Evolutionary conservation across 2,113 vertebrate genomes (phyloP).

Genomic region (Cynocephalus volans): DNA sequence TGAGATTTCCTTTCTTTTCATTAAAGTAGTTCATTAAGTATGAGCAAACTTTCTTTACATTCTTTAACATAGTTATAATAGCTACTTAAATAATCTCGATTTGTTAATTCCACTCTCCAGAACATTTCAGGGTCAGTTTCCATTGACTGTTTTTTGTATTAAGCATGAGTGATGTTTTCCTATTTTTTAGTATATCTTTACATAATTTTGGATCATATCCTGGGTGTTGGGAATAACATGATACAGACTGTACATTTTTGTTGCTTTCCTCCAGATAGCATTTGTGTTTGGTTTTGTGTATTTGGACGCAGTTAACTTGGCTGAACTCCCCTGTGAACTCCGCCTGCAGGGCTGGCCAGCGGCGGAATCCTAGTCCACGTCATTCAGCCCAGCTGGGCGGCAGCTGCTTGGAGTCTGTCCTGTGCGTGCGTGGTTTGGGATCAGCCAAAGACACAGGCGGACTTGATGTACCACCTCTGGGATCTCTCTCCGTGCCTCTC

Average conservation of each 20-base stretch:
- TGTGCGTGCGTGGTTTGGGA: background rate
- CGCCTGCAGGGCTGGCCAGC: rapidly evolving
- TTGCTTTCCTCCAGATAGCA: background rate
- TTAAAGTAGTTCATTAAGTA: background rate
- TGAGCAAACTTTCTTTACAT: background rate
- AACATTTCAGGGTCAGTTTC: background rate
- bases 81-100: background rate
- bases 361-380: background rate
- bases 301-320: background rate
- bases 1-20: background rate
- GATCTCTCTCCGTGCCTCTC: no score
- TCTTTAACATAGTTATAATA: background rate
- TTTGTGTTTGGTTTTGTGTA: background rate
- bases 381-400: background rate
- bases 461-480: background rate
- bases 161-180: background rate
- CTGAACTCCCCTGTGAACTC: background rate
- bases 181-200: background rate
- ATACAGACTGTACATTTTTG: no score
- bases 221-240: background rate
- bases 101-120: background rate
- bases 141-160: background rate
- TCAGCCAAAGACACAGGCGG: background rate
- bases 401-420: background rate
- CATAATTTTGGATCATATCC: no score